phyloP scores from a whole-genome alignment of 2,113 vertebrate genomes.

The Echinops telfairi region DNA sequence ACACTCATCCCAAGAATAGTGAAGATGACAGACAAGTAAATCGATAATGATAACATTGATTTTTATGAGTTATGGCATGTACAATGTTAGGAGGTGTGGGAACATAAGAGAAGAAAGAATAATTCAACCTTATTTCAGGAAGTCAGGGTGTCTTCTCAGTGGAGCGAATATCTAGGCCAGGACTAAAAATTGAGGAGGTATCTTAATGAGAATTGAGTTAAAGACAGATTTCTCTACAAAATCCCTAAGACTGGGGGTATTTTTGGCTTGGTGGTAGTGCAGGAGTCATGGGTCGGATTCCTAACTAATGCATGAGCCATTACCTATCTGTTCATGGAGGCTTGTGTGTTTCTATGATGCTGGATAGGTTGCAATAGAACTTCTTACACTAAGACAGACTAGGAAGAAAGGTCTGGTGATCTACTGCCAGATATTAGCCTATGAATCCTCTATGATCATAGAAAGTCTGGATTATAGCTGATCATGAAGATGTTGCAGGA shows the following conservation, averaged over 20 bases:
- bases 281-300: background rate
- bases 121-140: background rate
- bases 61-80: background rate
- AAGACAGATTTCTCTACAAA: background rate
- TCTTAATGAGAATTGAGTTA: background rate
- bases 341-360: background rate
- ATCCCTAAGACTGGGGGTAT: background rate
- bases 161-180: background rate
- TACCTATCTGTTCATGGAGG: background rate
- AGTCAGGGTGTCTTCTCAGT: background rate
- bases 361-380: background rate
- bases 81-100: background rate
- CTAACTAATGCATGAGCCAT: background rate
- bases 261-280: background rate
- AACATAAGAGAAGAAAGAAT: background rate
- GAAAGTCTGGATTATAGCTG: background rate
- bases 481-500: background rate
- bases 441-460: background rate
- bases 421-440: background rate
- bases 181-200: background rate
- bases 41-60: background rate
- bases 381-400: background rate
- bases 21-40: background rate
- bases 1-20: background rate
- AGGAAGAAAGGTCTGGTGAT: background rate